Evolutionary conservation across 2,797 vertebrate genomes (phyloP), one percentile per base, ranked within the genome.

Genomic region (Labeo calbasu): DNA sequence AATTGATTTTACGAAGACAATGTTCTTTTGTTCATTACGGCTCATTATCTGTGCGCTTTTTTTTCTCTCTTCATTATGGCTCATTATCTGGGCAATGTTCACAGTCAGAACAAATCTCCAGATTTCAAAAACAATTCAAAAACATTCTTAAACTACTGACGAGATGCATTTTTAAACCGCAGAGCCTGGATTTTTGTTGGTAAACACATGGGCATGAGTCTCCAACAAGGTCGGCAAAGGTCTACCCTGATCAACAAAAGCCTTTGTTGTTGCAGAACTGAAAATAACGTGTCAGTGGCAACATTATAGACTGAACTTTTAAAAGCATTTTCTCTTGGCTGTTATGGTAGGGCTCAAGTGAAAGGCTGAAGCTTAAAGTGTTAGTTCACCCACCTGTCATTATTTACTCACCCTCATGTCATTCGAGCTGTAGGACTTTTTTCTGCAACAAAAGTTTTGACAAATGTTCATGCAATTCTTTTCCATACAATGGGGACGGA

Each of bases 41-140:
- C 55, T 84, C 82, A 83, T 83, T 83, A 83, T 69, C 73, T 72
- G 65, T 17, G 13, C 53, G 63, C 71, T 78, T 71, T 78, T 71
- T 46, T 46, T 46, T 46, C 9, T 43, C 40, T 78, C 19, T 79
- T 84, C 53, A 61, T 78, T 84, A 77, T 14, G 63, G 73, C 51
- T 83, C 73, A 77, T 83, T 83, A 83, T 77, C 73, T 61, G 40
- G 55, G 40, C 51, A 77, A 70, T 23, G 50, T 32, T 77, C 23
- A 32, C 63, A 77, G 63, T 68, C 51, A n/a, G 73, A 69, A 77
- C 51, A 69, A 83, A 83, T 69, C 25, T 65, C 50, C 19, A 19
- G 43, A 84, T 78, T 66, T 77, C 55, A 32, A 84, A 79, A 61
- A 59, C 51, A 59, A 69, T 70, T 59, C 51, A 69, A 70, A 77